Percentiles rank a stretch among this genome's conserved stretches.
phyloP scores from a whole-genome alignment of 1,140 invertebrate genomes.

The Sarcophaga peregrina region DNA sequence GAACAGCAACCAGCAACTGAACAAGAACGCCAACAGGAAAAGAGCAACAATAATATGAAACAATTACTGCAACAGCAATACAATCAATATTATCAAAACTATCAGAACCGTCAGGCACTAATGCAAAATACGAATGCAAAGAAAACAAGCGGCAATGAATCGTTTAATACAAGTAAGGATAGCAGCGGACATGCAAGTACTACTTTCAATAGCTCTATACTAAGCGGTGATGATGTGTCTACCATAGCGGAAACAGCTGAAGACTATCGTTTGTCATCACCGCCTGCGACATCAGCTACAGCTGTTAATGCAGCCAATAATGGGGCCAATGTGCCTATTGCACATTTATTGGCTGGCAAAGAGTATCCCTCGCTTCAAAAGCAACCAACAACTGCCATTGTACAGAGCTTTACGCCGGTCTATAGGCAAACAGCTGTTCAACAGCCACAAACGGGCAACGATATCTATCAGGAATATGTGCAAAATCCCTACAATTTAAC shows the following conservation, averaged over 20 bases:
- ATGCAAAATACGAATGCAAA: background rate
- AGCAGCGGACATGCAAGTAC: constrained; percentile 29
- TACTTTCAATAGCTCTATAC: background rate
- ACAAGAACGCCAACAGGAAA: constrained; percentile 48
- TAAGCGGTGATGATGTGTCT: constrained; percentile 21
- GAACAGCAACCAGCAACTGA: background rate
- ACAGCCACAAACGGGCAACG: constrained; percentile 46
- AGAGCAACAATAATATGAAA: constrained; percentile 31
- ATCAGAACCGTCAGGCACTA: constrained; percentile 37
- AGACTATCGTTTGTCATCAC: background rate
- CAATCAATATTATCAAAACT: constrained; percentile 47
- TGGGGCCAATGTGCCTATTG: constrained; percentile 54
- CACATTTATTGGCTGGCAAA: constrained; percentile 56
- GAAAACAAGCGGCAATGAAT: background rate
- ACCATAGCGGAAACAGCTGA: constrained; percentile 19
- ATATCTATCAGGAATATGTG: constrained; percentile 68
- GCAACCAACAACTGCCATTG: constrained; percentile 59
- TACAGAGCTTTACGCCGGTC: constrained; percentile 61
- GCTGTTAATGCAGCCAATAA: background rate
- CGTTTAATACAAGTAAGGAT: background rate
- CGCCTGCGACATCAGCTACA: background rate
- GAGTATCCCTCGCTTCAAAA: constrained; percentile 58
- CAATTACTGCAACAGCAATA: constrained; percentile 47
- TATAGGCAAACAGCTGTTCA: constrained; percentile 48
- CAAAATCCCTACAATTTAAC: constrained; percentile 68